Conservation (phyloP, 2,888 invertebrate species). For the Noctua comes region DNA sequence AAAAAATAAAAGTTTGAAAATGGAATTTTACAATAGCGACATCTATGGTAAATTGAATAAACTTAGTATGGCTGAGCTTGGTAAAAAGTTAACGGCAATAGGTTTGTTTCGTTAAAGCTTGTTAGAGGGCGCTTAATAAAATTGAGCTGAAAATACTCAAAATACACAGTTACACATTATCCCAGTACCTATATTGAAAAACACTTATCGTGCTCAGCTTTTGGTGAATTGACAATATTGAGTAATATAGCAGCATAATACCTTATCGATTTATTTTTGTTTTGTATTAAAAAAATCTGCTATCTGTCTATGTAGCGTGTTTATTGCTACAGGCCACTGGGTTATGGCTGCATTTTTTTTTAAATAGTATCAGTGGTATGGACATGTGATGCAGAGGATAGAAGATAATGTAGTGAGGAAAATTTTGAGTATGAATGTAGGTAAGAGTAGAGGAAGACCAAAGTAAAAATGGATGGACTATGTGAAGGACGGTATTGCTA, state of each 20-base stretch:
- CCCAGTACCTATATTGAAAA: background rate
- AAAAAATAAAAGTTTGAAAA: background rate
- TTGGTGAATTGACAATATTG: background rate
- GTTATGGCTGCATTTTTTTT: background rate
- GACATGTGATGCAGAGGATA: too few species aligned
- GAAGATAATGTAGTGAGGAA: too few species aligned
- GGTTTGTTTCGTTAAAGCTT: background rate
- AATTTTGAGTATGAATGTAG: too few species aligned
- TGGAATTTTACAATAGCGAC: slow-evolving; percentile 4
- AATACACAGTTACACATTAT: background rate
- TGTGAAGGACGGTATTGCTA: too few species aligned
- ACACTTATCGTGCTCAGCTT: background rate
- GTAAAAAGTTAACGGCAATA: background rate
- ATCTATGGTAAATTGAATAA: background rate
- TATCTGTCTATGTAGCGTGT: background rate
- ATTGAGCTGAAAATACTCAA: background rate
- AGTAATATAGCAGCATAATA: background rate
- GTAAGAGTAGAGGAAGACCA: too few species aligned
- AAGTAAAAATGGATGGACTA: too few species aligned
- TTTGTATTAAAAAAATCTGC: background rate
- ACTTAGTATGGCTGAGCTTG: slow-evolving; percentile 1
- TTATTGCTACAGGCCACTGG: background rate
- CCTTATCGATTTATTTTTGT: background rate
- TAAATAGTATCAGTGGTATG: too few species aligned
- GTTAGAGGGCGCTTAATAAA: slow-evolving; percentile 14